Percentiles rank a stretch among this genome's conserved stretches.
phyloP scores from a whole-genome alignment of 2,113 vertebrate species.

The Sorex araneus region DNA sequence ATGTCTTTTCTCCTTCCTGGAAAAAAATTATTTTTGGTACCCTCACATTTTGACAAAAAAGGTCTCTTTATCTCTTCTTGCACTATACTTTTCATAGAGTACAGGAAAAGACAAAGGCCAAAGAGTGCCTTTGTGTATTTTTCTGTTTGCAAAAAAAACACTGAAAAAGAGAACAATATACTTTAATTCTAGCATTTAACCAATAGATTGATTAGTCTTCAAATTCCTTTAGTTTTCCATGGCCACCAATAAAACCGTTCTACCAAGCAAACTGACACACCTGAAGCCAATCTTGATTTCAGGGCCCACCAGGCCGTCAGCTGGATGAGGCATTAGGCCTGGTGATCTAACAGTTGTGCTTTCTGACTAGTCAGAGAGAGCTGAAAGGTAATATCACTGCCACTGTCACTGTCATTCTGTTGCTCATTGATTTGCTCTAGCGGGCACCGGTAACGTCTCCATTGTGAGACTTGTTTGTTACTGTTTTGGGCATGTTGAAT shows the following conservation, averaged over 20 bases:
- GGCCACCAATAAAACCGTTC: not conserved
- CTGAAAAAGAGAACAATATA: slow-evolving; percentile 27
- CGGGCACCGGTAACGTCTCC: too few species aligned
- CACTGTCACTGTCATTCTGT: too few species aligned
- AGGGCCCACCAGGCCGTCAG: not conserved
- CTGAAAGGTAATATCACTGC: not conserved
- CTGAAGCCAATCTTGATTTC: not conserved
- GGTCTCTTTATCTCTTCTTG: slow-evolving; percentile 3
- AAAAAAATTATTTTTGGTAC: slow-evolving; percentile 54
- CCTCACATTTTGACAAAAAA: slow-evolving; percentile 34
- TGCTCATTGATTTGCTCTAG: too few species aligned
- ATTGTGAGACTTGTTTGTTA: too few species aligned
- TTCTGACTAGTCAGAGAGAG: not conserved
- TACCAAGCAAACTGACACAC: not conserved
- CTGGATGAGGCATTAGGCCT: not conserved
- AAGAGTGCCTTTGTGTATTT: not conserved
- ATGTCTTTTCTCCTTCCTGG: not conserved
- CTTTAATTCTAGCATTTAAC: slow-evolving; percentile 13
- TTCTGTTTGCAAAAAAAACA: not conserved
- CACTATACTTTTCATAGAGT: not conserved
- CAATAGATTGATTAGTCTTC: not conserved
- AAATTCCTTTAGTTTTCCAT: not conserved
- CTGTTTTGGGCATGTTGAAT: too few species aligned
- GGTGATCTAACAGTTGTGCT: not conserved
- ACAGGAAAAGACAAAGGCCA: too few species aligned